Percentiles rank a stretch among this genome's conserved stretches.
These are phyloP conservation scores for Apistogramma diplotaenia DNA, from an alignment of 2,113 vertebrate genomes.

Conservation along the genomic window DNA sequence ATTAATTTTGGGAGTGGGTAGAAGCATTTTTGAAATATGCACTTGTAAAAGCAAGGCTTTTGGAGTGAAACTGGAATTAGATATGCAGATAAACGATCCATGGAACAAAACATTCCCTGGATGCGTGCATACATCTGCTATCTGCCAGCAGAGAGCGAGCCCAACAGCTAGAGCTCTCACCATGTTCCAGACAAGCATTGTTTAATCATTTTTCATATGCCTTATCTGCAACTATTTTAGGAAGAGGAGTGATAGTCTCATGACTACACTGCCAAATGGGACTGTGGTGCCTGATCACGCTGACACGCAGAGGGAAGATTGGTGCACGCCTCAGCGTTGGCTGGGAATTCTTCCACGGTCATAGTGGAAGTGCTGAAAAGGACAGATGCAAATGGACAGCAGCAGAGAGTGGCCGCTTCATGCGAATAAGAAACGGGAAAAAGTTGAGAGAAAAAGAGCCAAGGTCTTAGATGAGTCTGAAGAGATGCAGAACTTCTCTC, in stretches of 20 bases:
- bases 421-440: conserved; percentile 34
- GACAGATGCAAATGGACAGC: conserved; percentile 38
- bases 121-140: conserved; percentile 40
- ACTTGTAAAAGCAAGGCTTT: neutral
- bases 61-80: conserved; percentile 6
- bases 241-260: conserved; percentile 55
- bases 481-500: conserved; percentile 63
- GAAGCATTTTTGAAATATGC: conserved; percentile 7
- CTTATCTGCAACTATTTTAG: conserved; percentile 72
- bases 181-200: conserved; percentile 58
- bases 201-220: conserved; percentile 74
- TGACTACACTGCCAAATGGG: conserved; percentile 20
- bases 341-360: conserved; percentile 35
- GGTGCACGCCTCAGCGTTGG: conserved; percentile 1
- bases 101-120: conserved; percentile 9
- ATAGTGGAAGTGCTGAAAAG: conserved; percentile 37
- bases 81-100: conserved; percentile 37
- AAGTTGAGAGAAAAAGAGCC: conserved; percentile 61
- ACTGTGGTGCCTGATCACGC: conserved; percentile 36
- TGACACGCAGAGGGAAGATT: neutral
- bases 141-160: conserved; percentile 60
- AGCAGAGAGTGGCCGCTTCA: neutral
- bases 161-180: conserved; percentile 66
- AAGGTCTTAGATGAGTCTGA: conserved; percentile 57
- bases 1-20: neutral